Evolutionary conservation across 1,140 invertebrate species (phyloP).

Genomic region (Mycetomoellerius zeteki): DNA sequence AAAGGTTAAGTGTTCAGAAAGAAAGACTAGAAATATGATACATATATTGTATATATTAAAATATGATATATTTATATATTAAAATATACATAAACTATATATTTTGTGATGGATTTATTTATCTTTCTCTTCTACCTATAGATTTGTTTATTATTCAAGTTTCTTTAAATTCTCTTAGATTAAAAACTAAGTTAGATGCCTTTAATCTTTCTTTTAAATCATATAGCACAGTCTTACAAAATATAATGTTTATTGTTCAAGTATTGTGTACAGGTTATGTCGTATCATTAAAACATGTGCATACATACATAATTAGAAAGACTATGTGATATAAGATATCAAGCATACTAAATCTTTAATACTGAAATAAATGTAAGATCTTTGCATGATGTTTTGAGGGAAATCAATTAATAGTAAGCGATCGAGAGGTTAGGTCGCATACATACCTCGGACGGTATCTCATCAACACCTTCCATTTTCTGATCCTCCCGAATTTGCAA

Average conservation of each 20-base stretch:
- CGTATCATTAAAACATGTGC: not conserved
- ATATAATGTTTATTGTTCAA: not conserved
- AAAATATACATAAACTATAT: not conserved
- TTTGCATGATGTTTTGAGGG: not conserved
- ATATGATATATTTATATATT: too few relatives aligned
- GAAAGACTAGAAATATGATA: not conserved
- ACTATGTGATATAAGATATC: not conserved
- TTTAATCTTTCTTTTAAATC: too few relatives aligned
- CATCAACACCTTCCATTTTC: slow-evolving; percentile 66
- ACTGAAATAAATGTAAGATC: not conserved
- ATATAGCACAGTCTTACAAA: not conserved
- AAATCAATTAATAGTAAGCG: slow-evolving; percentile 23
- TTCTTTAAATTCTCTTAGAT: too few relatives aligned
- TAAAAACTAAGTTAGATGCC: too few relatives aligned
- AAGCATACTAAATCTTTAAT: not conserved
- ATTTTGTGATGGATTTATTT: not conserved
- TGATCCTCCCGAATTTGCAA: slow-evolving; percentile 72
- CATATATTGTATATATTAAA: too few relatives aligned
- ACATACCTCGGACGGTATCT: slow-evolving; percentile 69
- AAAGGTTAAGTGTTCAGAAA: not conserved
- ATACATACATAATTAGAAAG: not conserved
- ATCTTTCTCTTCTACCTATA: not conserved
- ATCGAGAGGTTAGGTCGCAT: slow-evolving; percentile 72
- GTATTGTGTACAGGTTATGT: not conserved
- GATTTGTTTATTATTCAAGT: not conserved